phyloP scores from a whole-genome alignment of 2,888 invertebrate genomes.

The Polyommatus iphigenia region DNA sequence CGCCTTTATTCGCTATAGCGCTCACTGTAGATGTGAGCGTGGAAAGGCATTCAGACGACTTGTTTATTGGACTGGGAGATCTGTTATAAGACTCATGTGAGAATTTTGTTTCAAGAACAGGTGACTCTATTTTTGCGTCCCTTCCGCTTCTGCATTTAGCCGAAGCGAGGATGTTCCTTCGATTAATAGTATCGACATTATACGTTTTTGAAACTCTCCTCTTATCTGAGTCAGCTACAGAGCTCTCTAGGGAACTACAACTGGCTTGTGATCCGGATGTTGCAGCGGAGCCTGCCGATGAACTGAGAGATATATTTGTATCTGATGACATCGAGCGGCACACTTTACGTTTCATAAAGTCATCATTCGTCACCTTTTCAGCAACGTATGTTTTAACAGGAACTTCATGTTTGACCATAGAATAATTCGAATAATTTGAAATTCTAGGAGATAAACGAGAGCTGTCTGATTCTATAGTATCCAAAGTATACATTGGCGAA shows the following conservation, averaged over 20 bases:
- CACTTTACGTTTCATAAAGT: conserved; percentile 79
- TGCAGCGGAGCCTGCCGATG: conserved; percentile 85
- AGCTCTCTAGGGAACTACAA: conserved; percentile 83
- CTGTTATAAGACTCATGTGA: conserved; percentile 79
- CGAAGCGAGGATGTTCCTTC: conserved; percentile 92
- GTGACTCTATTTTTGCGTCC: conserved; percentile 85
- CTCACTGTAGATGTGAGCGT: conserved; percentile 77
- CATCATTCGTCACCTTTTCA: conserved; percentile 60
- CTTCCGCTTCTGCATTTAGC: conserved; percentile 92
- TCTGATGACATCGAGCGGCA: conserved; percentile 86
- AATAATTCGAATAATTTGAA: conserved; percentile 65
- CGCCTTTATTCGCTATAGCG: conserved; percentile 75
- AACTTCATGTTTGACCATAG: conserved; percentile 69
- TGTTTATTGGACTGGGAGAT: conserved; percentile 72
- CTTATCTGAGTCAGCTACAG: conserved; percentile 82
- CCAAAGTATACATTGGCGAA: conserved; percentile 86
- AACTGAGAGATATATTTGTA: conserved; percentile 85
- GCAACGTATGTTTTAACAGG: conserved; percentile 56
- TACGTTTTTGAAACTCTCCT: conserved; percentile 87
- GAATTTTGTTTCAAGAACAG: conserved; percentile 86
- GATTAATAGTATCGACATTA: conserved; percentile 90
- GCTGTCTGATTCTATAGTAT: conserved; percentile 77
- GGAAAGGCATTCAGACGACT: conserved; percentile 77
- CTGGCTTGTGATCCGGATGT: conserved; percentile 88
- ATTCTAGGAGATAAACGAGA: conserved; percentile 76